Evolutionary conservation across 64 coral and sea anemone species (phyloP).

Genomic region (Dendronephthya gigantea): DNA sequence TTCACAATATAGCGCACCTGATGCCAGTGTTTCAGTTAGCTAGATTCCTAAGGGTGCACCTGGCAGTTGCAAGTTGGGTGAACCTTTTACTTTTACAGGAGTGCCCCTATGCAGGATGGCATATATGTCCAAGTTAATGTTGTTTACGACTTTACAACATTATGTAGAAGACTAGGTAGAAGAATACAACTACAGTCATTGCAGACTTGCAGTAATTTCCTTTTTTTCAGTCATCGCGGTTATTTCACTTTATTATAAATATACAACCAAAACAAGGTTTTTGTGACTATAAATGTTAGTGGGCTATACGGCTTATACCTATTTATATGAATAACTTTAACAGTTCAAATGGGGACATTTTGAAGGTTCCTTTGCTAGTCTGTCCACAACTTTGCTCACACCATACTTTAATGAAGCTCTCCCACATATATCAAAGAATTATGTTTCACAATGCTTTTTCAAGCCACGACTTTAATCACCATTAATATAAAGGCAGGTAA

Average conservation of each 20-base stretch:
- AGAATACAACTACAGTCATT: too few species aligned
- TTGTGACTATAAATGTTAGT: too few species aligned
- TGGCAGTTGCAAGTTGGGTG: not conserved
- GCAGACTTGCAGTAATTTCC: too few species aligned
- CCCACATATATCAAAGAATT: not conserved
- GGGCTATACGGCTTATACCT: not conserved
- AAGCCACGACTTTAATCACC: not conserved
- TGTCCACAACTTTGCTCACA: not conserved
- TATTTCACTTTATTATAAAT: too few species aligned
- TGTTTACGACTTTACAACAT: too few species aligned
- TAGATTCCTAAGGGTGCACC: not conserved
- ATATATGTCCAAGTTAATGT: not conserved
- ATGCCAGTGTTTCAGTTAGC: not conserved
- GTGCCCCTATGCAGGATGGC: not conserved
- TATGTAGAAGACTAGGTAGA: too few species aligned
- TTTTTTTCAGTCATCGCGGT: too few species aligned
- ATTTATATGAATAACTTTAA: not conserved
- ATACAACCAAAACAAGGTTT: too few species aligned
- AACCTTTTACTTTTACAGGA: not conserved
- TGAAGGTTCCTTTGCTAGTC: not conserved
- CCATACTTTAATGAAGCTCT: not conserved
- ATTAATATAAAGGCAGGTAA: not conserved
- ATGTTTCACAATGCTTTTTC: not conserved
- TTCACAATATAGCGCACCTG: not conserved
- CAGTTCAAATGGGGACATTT: not conserved